Conservation (phyloP, 2,113 vertebrate genomes). For the Mesocricetus auratus region DNA sequence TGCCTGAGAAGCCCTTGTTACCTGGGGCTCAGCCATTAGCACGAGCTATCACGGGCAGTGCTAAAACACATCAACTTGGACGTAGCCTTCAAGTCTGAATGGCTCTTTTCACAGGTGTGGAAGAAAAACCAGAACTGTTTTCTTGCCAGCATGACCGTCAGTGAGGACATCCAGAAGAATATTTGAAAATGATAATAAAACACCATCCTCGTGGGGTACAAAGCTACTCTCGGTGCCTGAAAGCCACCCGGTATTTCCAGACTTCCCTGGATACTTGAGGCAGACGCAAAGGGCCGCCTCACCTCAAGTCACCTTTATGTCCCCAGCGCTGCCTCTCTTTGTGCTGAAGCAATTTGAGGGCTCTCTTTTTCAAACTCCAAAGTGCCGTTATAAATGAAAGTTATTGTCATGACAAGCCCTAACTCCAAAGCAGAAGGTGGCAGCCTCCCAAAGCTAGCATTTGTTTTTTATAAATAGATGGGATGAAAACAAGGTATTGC, state of each 20-base stretch:
- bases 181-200: conserved; percentile 39
- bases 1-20: background rate
- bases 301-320: background rate
- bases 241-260: background rate
- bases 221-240: background rate
- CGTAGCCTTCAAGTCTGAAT: background rate
- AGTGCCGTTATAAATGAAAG: background rate
- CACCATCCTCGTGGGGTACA: background rate
- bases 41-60: fast-evolving
- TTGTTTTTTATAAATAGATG: background rate
- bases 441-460: background rate
- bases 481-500: background rate
- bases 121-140: background rate
- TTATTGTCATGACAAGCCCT: background rate
- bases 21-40: background rate
- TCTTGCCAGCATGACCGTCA: background rate
- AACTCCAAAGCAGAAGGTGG: background rate
- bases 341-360: conserved; percentile 6
- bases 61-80: background rate
- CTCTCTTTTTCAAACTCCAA: background rate
- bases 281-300: background rate
- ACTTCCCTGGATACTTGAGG: background rate
- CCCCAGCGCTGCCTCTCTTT: background rate
- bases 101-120: background rate
- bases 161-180: background rate